Evolutionary conservation across 2,888 invertebrate species (phyloP).

Genomic region (Metopia argyrocephala): DNA sequence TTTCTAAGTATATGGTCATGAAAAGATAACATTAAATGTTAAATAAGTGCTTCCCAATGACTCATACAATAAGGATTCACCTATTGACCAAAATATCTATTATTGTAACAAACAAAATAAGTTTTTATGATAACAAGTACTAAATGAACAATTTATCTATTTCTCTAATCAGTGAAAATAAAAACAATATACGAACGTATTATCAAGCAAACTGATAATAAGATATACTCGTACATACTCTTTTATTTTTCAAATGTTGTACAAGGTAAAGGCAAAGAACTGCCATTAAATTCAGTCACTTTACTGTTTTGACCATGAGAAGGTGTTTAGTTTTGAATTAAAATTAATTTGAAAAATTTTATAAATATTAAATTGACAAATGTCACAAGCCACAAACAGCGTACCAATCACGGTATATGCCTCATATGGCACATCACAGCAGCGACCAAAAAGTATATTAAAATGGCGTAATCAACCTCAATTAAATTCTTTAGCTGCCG

Average conservation of each 20-base stretch:
- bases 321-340: neutral
- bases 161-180: neutral
- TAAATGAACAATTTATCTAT: neutral
- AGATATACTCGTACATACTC: neutral
- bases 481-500: conserved; percentile 27
- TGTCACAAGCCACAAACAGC: neutral
- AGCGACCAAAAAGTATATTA: neutral
- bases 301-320: neutral
- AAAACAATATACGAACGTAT: too few species aligned
- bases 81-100: neutral
- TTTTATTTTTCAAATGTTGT: neutral
- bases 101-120: neutral
- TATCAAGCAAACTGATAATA: too few species aligned
- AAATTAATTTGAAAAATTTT: neutral
- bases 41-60: neutral
- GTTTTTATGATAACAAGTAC: neutral
- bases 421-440: neutral
- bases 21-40: neutral
- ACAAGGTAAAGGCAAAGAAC: neutral
- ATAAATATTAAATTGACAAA: neutral
- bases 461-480: conserved; percentile 17
- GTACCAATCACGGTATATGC: conserved; percentile 10
- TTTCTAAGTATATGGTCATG: too few species aligned
- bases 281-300: neutral
- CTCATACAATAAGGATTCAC: neutral